Evolutionary conservation across 2,113 vertebrate species (phyloP), one percentile per base, ranked within the genome.

Genomic region (Actinemys pallida): DNA sequence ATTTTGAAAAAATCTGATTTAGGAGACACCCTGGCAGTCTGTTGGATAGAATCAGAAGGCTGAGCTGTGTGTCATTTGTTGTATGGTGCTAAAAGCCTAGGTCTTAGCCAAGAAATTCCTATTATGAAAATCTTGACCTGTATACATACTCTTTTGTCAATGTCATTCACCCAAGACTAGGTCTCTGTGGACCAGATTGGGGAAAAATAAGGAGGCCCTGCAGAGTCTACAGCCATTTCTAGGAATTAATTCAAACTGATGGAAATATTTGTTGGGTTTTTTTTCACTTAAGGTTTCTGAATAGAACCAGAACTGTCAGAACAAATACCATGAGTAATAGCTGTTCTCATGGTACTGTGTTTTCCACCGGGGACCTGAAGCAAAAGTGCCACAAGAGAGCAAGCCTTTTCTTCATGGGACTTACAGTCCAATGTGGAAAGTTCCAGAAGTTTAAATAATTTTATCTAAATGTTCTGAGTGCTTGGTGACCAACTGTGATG

Each of bases 281-380:
- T 3, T 87, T 89, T 90, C 57, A 52, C 6, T 90, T 81, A 84
- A n/a, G 4, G 42, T 19, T 76, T 82, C 8, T 82, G 86, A 13
- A 59, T 10, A 82, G 86, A 80, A 0, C n/a, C 45, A 88, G 62
- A 83, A 76, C 49, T 39, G 1, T 17, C 1, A 83, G 53, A 90
- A 89, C 2, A 62, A 16, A 47, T 5, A 39, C 52, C 52, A 90
- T 39, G 8, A 78, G 39, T n/a, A 78, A 90, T 81, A 56, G 3
- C 20, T 72, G 52, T 0, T 9, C 0, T 50, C 1, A 6, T 89
- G 62, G 88, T 49, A 12, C 8, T 57, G 2, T 72, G 45, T 20
- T 89, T 92, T 92, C 13, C 56, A 72, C 5, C 78, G 1, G 72
- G 3, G 2, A 76, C 35, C 4, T 22, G 16, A 85, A 81, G 2